Conservation (phyloP, 2,797 vertebrate genomes). For the Karalla daura region DNA sequence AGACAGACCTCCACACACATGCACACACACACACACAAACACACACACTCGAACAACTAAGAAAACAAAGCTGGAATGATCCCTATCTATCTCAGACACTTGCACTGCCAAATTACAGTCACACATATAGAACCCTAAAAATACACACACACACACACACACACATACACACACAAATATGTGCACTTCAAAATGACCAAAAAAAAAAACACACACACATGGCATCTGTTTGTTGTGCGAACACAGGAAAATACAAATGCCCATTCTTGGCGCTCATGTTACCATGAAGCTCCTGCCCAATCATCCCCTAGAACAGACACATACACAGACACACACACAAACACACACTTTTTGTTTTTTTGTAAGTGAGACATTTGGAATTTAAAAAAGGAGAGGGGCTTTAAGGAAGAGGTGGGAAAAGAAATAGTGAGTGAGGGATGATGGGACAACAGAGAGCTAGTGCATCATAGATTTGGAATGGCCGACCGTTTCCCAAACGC, state of each 20-base stretch:
- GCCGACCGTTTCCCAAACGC: constrained; percentile 4
- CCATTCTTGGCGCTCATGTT: constrained; percentile 11
- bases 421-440: constrained; percentile 30
- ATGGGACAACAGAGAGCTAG: constrained; percentile 34
- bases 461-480: constrained; percentile 41
- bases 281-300: constrained; percentile 9
- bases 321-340: constrained; percentile 4
- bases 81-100: constrained; percentile 29
- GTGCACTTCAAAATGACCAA: too few relatives aligned
- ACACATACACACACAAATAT: constrained; percentile 14
- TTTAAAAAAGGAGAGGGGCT: constrained; percentile 21
- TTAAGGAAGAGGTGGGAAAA: constrained; percentile 21
- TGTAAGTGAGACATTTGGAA: constrained; percentile 3
- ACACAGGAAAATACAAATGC: constrained; percentile 38
- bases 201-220: constrained; percentile 1
- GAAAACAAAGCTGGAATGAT: constrained; percentile 37
- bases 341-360: constrained; percentile 10
- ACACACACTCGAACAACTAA: constrained; percentile 34
- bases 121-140: constrained; percentile 5
- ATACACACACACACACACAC: constrained; percentile 12
- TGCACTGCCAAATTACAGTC: constrained; percentile 38
- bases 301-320: constrained; percentile 35
- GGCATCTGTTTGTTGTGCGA: constrained; percentile 7
- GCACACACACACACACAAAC: constrained; percentile 17
- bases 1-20: constrained; percentile 1